Evolutionary conservation across 2,888 invertebrate genomes (phyloP).

Genomic region (Drosophila histrio): DNA sequence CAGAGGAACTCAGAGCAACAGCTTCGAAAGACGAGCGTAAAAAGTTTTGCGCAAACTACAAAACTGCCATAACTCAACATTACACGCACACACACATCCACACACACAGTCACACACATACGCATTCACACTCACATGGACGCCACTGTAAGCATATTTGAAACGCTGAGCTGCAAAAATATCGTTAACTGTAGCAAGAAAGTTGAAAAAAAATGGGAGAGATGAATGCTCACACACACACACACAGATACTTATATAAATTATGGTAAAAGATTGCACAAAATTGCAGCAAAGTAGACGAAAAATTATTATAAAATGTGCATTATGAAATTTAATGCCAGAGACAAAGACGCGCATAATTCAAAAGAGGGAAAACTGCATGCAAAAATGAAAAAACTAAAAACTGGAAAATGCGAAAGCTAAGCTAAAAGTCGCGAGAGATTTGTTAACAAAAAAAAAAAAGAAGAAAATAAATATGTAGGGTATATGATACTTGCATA

Average conservation of each 20-base stretch:
- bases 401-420: slow-evolving; percentile 17
- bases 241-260: slow-evolving; percentile 54
- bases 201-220: slow-evolving; percentile 30
- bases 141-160: slow-evolving; percentile 53
- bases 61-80: slow-evolving; percentile 78
- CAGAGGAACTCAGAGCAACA: slow-evolving; percentile 36
- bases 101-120: slow-evolving; percentile 23
- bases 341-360: slow-evolving; percentile 76
- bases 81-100: slow-evolving; percentile 53
- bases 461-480: slow-evolving; percentile 2
- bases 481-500: slow-evolving; percentile 8
- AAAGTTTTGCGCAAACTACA: slow-evolving; percentile 72
- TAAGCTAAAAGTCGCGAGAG: slow-evolving; percentile 51
- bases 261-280: slow-evolving; percentile 72
- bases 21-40: slow-evolving; percentile 55
- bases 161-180: slow-evolving; percentile 58
- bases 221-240: slow-evolving; percentile 42
- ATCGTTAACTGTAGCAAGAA: slow-evolving; percentile 55
- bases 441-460: slow-evolving; percentile 10
- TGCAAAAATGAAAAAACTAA: slow-evolving; percentile 23
- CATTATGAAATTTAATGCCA: slow-evolving; percentile 76
- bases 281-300: slow-evolving; percentile 77
- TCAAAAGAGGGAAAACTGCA: slow-evolving; percentile 42
- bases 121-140: slow-evolving; percentile 6
- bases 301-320: slow-evolving; percentile 78